Conservation (phyloP, 2,797 vertebrate species). For the Intellagama lesueurii region DNA sequence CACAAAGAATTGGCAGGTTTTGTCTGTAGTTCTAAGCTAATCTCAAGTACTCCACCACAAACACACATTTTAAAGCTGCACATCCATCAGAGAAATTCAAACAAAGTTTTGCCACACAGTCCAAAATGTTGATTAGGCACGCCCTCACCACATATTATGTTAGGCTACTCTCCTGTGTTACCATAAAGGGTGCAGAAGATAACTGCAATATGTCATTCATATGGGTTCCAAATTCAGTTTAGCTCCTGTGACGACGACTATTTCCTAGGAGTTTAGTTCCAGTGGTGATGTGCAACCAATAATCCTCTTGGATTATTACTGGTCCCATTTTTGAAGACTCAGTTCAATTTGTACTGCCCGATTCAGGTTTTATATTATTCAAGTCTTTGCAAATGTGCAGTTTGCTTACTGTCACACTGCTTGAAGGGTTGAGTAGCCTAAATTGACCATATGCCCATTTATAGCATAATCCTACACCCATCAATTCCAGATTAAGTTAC, state of each 20-base stretch:
- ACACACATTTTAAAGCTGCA: background rate
- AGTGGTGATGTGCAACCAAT: background rate
- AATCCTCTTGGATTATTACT: background rate
- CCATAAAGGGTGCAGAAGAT: background rate
- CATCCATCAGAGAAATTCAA: background rate
- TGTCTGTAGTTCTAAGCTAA: background rate
- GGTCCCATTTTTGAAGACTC: background rate
- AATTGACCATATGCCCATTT: background rate
- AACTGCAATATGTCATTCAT: background rate
- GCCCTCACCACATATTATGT: constrained; percentile 26
- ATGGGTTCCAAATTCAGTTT: background rate
- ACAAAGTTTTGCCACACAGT: background rate
- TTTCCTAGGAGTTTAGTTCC: background rate
- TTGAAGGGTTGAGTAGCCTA: background rate
- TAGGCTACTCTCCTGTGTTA: background rate
- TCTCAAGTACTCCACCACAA: background rate
- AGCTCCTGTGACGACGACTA: background rate
- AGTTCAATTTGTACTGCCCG: background rate
- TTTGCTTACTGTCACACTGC: background rate
- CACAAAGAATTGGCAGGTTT: constrained; percentile 47
- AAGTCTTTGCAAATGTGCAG: background rate
- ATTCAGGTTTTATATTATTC: background rate
- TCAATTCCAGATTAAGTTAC: too few relatives aligned
- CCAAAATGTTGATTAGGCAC: background rate
- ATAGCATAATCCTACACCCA: background rate